Base-by-base conservation (phyloP, 2,797 vertebrate species). In the Crossoptilon crossoptilon region DNA sequence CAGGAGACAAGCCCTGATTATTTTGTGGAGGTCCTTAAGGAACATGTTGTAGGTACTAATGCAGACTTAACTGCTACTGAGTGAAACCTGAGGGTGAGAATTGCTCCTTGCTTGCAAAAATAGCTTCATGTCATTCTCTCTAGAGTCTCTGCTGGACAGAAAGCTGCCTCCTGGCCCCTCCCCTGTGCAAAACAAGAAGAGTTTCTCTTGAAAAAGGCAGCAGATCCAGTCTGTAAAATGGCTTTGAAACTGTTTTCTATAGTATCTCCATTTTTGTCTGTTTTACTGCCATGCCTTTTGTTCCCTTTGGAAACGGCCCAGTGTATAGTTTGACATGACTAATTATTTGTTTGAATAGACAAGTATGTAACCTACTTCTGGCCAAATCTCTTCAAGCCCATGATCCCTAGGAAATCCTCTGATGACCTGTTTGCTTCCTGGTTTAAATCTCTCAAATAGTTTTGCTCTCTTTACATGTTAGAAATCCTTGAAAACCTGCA, bases 341-440 rank as follows among this genome's bases (percentile, higher is more conserved):
- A 70, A 91, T 94, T 92, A 82, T 93, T 96, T 95, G 60, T 67
- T 92, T 96, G 90, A 84, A 82, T 77, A 88, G 66, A 76, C 74
- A 94, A 93, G 33, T 93, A 88, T 84, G 87, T 90, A 93, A 90
- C 93, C 90, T 95, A 67, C 53, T 94, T 87, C 77, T 82, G 66
- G 46, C 62, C 83, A 92, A 58, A 91, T 66, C 78, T 91, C 84
- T 86, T 92, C 88, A 86, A 79, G 66, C 85, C 92, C 80, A 81
- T 62, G 87, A 93, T 95, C 58, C 74, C 49, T 93, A 80, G 87
- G 74, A 95, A 96, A 94, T 91, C 89, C 87, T 94, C 43, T 68
- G 76, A 55, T 93, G 83, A 78, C 76, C 76, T 78, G 37, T 91
- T 93, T 91, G 53, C 71, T 80, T 93, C 66, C 62, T 81, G 53